Evolutionary conservation across 2,797 vertebrate genomes (phyloP).

Genomic region (Chiloscyllium punctatum): DNA sequence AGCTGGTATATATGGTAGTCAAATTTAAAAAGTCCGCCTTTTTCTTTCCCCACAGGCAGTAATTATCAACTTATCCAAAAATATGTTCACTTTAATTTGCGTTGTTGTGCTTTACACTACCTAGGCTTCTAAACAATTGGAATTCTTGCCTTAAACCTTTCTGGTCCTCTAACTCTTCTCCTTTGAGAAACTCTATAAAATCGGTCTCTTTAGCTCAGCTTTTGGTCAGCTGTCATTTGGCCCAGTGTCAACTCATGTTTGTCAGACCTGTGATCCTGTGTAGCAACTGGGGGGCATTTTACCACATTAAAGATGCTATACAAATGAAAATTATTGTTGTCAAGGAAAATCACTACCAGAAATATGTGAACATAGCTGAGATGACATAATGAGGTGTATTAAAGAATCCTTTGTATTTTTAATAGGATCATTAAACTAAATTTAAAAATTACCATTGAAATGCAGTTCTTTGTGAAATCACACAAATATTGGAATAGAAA

Average conservation of each 20-base stretch:
- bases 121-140: not conserved
- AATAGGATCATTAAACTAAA: conserved; percentile 1
- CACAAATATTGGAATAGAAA: not conserved
- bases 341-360: not conserved
- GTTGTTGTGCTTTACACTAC: not conserved
- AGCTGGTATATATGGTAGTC: no score
- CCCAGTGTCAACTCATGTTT: not conserved
- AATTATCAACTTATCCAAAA: not conserved
- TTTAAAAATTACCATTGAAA: not conserved
- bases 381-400: not conserved
- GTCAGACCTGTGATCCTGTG: not conserved
- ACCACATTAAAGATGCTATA: not conserved
- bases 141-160: not conserved
- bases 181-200: not conserved
- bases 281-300: not conserved
- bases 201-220: not conserved
- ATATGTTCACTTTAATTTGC: not conserved
- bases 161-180: not conserved
- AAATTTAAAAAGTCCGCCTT: not conserved
- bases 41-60: not conserved
- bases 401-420: conserved; percentile 12
- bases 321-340: not conserved
- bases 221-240: not conserved
- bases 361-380: no score
- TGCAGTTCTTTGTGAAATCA: not conserved